phyloP scores from a whole-genome alignment of 2,888 invertebrate species.

The Epinotia ramella region DNA sequence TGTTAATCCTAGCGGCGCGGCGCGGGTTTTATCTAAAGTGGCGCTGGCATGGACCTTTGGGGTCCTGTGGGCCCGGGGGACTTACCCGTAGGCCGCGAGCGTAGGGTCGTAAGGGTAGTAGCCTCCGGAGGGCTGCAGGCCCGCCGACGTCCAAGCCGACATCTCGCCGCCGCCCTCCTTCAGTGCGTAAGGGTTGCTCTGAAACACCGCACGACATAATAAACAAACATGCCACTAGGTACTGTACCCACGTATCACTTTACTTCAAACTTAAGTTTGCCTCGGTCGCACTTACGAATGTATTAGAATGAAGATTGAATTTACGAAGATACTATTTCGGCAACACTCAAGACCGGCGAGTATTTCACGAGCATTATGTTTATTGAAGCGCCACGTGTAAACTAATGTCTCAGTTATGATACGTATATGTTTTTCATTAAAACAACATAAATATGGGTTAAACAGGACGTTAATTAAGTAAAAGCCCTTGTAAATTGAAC shows the following conservation, averaged over 20 bases:
- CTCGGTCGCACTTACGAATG: constrained; percentile 15
- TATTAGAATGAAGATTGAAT: neutral
- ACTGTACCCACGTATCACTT: constrained; percentile 38
- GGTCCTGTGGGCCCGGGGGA: constrained; percentile 74
- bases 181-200: constrained; percentile 96
- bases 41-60: constrained; percentile 70
- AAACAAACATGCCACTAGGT: constrained; percentile 55
- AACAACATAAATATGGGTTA: neutral
- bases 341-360: neutral
- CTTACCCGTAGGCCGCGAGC: constrained; percentile 97
- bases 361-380: neutral
- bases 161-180: constrained; percentile 95
- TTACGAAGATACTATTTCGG: neutral
- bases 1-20: constrained; percentile 77
- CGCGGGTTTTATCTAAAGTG: constrained; percentile 81
- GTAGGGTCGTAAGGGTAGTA: constrained; percentile 98
- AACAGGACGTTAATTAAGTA: constrained; percentile 28
- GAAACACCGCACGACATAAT: constrained; percentile 80
- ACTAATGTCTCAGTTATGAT: neutral
- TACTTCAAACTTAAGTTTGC: constrained; percentile 23
- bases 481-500: constrained; percentile 25
- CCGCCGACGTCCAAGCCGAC: constrained; percentile 96
- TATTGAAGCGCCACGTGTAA: neutral
- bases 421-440: neutral
- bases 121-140: constrained; percentile 95